Evolutionary conservation across 2,113 vertebrate species (phyloP), one percentile per base, ranked within the genome.

Genomic region (zebrafish (Danio rerio)): DNA sequence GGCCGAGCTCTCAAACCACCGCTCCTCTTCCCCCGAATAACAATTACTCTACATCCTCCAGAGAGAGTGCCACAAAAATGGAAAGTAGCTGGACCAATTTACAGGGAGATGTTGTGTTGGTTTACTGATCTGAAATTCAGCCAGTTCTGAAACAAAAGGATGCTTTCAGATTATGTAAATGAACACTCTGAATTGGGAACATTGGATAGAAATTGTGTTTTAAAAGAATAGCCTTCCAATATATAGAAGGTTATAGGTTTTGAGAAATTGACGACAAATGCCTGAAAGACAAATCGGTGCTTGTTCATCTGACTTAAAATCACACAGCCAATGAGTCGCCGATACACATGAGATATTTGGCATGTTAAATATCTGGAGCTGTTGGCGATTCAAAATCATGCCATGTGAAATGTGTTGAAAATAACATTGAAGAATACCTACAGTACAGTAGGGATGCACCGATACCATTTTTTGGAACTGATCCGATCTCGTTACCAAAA

Each of bases 21-120:
- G 56, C 55, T 40, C 45, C n/a, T 50, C 45, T 62, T 18, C 21
- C n/a, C 18, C 69, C 42, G 49, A 73, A 72, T 72, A 53, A 43
- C 71, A 81, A 62, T 65, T 63, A 15, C 50, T 58, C 12, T 59
- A 18, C 40, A 69, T 80, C 12, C 43, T 58, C 11, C 66, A 80
- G 63, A 42, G 5, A 56, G 12, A 71, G n/a, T 6, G 31, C 20
- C 0, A 15, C 20, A 49, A 40, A 81, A 61, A 20, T 52, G 45
- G 4, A 9, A 20, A 81, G 49, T 5, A 18, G n/a, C 5, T 69
- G 0, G 13, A 52, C 6, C 21, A 7, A 61, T 61, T 42, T 49
- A 40, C 42, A 42, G 40, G 13, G 31, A 6, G 75, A 50, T 10
- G 58, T 78, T 8, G 40, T 43, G 62, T 13, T 65, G 69, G 20